Evolutionary conservation across 2,113 vertebrate species (phyloP).

Genomic region (Ctenomys sociabilis): DNA sequence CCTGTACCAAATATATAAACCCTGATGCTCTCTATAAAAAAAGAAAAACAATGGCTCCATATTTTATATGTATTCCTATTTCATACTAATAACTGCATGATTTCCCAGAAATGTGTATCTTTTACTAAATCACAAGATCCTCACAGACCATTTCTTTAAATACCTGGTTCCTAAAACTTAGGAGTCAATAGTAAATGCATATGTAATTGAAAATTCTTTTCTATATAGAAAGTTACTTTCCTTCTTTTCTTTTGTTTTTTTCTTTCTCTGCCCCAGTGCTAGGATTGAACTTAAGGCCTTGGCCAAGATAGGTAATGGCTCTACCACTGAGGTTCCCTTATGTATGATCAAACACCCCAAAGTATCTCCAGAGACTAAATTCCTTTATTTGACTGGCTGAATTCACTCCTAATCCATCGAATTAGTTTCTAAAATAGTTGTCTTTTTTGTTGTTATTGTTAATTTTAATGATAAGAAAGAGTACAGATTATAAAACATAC

Average conservation of each 20-base stretch:
- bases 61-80: conserved; percentile 41
- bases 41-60: background rate
- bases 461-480: conserved; percentile 14
- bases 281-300: background rate
- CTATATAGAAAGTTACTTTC: background rate
- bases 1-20: no score
- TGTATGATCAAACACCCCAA: conserved; percentile 18
- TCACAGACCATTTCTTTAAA: conserved; percentile 33
- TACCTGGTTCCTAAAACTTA: conserved; percentile 21
- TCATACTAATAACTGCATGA: conserved; percentile 19
- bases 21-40: no score
- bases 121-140: conserved; percentile 27
- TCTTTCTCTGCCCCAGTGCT: background rate
- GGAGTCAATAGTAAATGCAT: conserved; percentile 35
- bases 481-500: background rate
- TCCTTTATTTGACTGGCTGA: conserved; percentile 4
- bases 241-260: background rate
- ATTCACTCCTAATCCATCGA: background rate
- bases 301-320: background rate
- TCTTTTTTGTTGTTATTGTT: conserved; percentile 9
- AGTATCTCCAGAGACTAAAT: conserved; percentile 27
- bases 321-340: background rate
- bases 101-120: conserved; percentile 24
- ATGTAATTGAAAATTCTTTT: conserved; percentile 42
- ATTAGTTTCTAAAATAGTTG: background rate